A percentile compares a stretch with the other conserved stretches of the same genome.
Conservation (phyloP, 2,113 vertebrate species). For the Oenanthe melanoleuca region DNA sequence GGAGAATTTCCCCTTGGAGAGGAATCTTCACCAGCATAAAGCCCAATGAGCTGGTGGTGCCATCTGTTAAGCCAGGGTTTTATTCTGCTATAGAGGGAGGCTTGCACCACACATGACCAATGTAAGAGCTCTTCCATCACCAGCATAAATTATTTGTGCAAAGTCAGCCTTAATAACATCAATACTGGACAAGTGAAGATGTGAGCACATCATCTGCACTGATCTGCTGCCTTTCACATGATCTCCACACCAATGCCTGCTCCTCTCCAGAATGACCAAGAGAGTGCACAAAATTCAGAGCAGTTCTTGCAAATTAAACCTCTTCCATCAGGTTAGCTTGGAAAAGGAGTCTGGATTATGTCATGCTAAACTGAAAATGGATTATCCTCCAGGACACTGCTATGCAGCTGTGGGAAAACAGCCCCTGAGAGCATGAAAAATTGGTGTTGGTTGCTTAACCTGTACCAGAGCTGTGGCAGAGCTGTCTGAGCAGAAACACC, state of each 20-base stretch:
- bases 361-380: not conserved
- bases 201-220: not conserved
- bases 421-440: not conserved
- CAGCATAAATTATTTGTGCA: not conserved
- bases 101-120: not conserved
- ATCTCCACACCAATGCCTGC: not conserved
- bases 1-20: constrained; percentile 18
- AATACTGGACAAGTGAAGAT: not conserved
- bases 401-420: not conserved
- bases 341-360: not conserved
- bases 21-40: constrained; percentile 28
- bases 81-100: not conserved
- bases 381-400: not conserved
- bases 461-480: not conserved
- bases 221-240: not conserved
- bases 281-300: not conserved
- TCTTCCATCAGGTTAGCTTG: not conserved
- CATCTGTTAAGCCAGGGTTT: constrained; percentile 20
- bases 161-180: not conserved
- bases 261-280: not conserved
- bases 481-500: not conserved
- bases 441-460: not conserved
- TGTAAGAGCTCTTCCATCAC: not conserved
- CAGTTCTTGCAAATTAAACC: not conserved
- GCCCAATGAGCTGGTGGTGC: not conserved